Conservation (phyloP, 2,113 vertebrate genomes). For the Spizaetus ornatus region DNA sequence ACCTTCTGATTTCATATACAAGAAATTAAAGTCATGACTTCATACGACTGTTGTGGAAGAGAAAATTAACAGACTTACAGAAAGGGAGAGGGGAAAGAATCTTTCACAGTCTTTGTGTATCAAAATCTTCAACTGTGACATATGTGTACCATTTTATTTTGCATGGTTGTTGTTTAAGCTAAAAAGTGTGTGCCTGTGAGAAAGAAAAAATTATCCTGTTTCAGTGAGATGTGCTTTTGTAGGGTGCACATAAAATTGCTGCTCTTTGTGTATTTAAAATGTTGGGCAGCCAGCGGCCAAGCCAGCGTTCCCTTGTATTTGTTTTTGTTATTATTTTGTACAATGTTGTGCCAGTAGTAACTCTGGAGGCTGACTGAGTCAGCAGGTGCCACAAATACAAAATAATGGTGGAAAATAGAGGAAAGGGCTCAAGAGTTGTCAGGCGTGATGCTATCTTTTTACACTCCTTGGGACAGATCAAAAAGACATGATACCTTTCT, state of each 20-base stretch:
- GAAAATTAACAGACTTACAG: background rate
- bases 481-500: background rate
- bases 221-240: background rate
- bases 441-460: background rate
- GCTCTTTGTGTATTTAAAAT: conserved; percentile 17
- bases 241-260: background rate
- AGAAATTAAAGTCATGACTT: background rate
- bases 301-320: background rate
- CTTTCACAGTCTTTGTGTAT: background rate
- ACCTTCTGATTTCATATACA: background rate
- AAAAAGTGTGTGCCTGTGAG: background rate
- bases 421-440: background rate
- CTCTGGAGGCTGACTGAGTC: conserved; percentile 32
- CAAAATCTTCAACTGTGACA: background rate
- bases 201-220: background rate
- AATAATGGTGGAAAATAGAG: background rate
- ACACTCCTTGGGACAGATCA: background rate
- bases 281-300: background rate
- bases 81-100: background rate
- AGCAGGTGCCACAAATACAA: conserved; percentile 47
- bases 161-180: background rate
- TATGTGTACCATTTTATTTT: background rate
- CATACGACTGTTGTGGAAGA: background rate
- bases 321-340: conserved; percentile 29
- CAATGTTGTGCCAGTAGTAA: conserved; percentile 12